Conservation (phyloP, 92 coral and sea anemone genomes). For the Umimayanthus chanpuru region DNA sequence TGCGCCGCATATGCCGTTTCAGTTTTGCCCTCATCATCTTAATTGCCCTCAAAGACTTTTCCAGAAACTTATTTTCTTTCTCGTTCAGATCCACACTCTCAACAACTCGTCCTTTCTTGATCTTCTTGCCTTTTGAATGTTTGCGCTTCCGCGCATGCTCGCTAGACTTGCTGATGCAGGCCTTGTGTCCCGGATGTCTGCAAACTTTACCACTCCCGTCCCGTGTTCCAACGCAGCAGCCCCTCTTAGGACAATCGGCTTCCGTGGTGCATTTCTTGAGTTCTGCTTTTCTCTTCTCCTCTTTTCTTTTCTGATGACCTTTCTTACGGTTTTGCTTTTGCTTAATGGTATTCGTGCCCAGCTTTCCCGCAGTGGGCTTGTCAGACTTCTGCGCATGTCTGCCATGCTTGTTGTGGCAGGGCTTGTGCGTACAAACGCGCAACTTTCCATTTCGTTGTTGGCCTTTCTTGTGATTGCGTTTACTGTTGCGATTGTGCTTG, state of each 20-base stretch:
- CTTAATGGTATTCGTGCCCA: background rate
- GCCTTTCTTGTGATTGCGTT: background rate
- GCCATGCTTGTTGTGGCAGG: background rate
- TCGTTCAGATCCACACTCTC: background rate
- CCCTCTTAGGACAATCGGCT: conserved; percentile 2
- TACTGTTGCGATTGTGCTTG: background rate
- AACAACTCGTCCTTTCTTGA: background rate
- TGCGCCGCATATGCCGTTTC: background rate
- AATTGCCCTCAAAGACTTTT: conserved; percentile 6
- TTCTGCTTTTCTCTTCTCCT: background rate
- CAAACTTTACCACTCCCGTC: conserved; percentile 6
- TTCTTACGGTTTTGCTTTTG: background rate
- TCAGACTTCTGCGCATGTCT: background rate
- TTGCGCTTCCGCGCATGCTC: background rate
- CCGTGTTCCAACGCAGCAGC: conserved; percentile 3
- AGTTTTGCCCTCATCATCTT: conserved; percentile 1
- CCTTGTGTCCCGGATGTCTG: background rate
- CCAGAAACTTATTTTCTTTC: background rate
- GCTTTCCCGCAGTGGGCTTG: background rate
- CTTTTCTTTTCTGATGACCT: background rate
- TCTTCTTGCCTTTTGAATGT: background rate
- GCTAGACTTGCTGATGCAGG: background rate
- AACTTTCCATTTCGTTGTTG: background rate
- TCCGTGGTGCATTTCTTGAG: background rate
- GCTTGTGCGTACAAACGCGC: background rate